Evolutionary conservation across 2,888 invertebrate genomes (phyloP), one percentile per base, ranked within the genome.

Genomic region (Drosophila kambysellisi): DNA sequence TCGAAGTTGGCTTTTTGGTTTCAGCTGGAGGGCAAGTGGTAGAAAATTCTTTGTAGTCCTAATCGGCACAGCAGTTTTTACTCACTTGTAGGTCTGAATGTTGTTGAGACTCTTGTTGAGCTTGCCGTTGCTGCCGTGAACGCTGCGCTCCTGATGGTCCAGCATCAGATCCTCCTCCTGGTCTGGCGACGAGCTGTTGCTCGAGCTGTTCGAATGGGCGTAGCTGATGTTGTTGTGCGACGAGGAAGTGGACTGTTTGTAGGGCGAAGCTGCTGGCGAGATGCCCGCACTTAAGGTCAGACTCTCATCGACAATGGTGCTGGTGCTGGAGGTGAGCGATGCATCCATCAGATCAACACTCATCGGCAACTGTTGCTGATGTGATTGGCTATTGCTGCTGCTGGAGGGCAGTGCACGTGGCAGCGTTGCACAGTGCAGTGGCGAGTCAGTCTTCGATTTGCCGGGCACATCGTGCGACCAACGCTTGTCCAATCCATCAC

Each of bases 401-500:
- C 50, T 65, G 11, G 90, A 74, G 20, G 91, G 80, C 79, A 92
- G 72, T 20, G 83, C 83, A 17, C 92, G 83, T 5, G 90, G 88
- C 70, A 90, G 79, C 15, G 92, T 90, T n/a, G 90, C 85, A 59
- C 77, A 81, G 41, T 84, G 89, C 60, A 88, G 66, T 3, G 91
- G 92, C 29, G 91, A 92, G 54, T 92, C 91, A 94, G 83, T 94
- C 66, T 87, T 87, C 3, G 89, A 82, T 60, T 90, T 95, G 53
- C 67, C 70, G 50, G 91, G 91, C 67, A 82, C 93, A 94, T 97
- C 97, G 93, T 96, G 96, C n/a, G 96, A 96, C 97, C 97, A 97
- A 89, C 96, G 94, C 92, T 96, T 97, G 84, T 97, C 97, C 56
- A 96, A 94, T 0, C 96, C 96, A 93, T 98, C 98, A 83, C 96